Conservation (phyloP, 2,113 vertebrate species). For the Cephalophus harveyi region DNA sequence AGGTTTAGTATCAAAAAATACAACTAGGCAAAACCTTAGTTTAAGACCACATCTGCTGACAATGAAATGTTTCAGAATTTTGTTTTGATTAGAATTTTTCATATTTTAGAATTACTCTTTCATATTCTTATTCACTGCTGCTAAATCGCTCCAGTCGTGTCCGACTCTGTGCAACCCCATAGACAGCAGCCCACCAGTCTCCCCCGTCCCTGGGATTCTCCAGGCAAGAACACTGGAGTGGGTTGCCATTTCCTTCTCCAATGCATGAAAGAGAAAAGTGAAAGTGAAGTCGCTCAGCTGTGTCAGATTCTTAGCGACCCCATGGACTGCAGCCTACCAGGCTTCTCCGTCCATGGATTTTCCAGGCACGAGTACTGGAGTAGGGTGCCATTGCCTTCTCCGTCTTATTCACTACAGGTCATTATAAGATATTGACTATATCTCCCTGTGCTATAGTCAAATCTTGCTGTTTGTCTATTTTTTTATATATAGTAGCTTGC, state of each 20-base stretch:
- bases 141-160: too few relatives aligned
- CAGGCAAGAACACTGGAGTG: too few relatives aligned
- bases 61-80: not conserved
- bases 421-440: not conserved
- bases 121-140: not conserved
- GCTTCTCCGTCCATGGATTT: too few relatives aligned
- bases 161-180: too few relatives aligned
- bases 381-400: too few relatives aligned
- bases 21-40: not conserved
- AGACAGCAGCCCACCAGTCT: too few relatives aligned
- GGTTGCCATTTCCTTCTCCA: too few relatives aligned
- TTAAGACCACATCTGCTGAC: not conserved
- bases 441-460: not conserved
- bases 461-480: not conserved
- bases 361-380: too few relatives aligned
- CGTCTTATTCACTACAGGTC: not conserved
- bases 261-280: too few relatives aligned
- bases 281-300: too few relatives aligned
- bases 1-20: not conserved
- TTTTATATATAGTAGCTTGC: not conserved
- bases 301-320: accelerated
- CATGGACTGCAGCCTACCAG: too few relatives aligned
- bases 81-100: not conserved
- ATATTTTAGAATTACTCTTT: not conserved
- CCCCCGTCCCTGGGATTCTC: too few relatives aligned